Conservation (phyloP, 2,113 vertebrate genomes). For the Setophaga kirtlandii region DNA sequence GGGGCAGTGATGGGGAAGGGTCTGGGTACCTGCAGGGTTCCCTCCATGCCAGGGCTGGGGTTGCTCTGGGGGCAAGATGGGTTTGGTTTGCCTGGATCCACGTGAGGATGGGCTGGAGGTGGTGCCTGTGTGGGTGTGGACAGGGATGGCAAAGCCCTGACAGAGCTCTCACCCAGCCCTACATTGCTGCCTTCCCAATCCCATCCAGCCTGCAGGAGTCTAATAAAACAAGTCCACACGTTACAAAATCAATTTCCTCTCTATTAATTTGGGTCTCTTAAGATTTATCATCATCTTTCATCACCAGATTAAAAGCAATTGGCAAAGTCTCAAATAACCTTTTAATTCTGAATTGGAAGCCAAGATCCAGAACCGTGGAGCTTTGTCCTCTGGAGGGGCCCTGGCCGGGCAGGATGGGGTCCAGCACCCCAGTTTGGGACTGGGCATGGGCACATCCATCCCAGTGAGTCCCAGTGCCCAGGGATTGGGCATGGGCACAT, state of each 20-base stretch:
- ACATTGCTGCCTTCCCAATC: neutral
- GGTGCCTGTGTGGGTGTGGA: neutral
- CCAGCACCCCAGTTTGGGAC: neutral
- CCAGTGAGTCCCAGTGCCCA: too few relatives aligned
- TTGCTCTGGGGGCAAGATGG: neutral
- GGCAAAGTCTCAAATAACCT: conserved; percentile 70
- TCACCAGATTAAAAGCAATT: conserved; percentile 64
- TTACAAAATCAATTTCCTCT: conserved; percentile 73
- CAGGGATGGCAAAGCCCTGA: accelerated
- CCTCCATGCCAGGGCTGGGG: too few relatives aligned
- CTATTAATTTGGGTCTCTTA: conserved; percentile 72
- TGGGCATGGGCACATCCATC: too few relatives aligned
- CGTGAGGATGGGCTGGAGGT: accelerated
- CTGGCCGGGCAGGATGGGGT: accelerated
- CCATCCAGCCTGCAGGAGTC: conserved; percentile 14
- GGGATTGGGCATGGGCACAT: too few relatives aligned
- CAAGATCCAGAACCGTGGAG: neutral
- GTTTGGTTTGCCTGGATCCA: accelerated
- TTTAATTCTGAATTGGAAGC: conserved; percentile 53
- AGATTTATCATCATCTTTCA: conserved; percentile 70
- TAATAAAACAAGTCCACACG: conserved; percentile 61
- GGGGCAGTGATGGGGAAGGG: too few relatives aligned
- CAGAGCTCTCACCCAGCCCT: neutral
- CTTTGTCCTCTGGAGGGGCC: neutral
- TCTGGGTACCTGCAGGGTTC: too few relatives aligned